Percentiles rank a stretch among this genome's conserved stretches.
These are phyloP conservation scores for Neostethus bicornis DNA, from an alignment of 2,797 vertebrate genomes.

Conservation along the genomic window DNA sequence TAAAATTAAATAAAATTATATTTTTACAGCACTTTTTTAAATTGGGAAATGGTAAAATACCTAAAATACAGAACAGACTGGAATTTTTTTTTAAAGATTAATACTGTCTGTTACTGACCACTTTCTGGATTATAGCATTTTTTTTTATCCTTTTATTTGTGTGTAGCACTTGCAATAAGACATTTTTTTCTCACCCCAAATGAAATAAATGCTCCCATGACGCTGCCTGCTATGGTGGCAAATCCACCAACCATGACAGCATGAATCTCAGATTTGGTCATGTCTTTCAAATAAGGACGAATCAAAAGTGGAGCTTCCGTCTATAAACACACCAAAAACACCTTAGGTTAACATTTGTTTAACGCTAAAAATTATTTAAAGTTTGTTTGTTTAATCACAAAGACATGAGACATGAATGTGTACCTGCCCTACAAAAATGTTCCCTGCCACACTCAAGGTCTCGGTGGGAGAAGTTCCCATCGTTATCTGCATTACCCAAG, in stretches of 20 bases:
- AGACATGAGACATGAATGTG: slow-evolving; percentile 8
- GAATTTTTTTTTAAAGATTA: no score
- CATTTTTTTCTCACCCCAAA: slow-evolving; percentile 85
- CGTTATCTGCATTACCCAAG: slow-evolving; percentile 93
- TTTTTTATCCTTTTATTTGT: background rate
- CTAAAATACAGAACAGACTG: no score
- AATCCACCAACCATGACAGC: slow-evolving; percentile 94
- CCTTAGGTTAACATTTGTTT: background rate
- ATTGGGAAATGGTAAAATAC: no score
- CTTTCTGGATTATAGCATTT: background rate
- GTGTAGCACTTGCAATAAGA: slow-evolving; percentile 3
- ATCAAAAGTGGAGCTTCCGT: slow-evolving; percentile 92
- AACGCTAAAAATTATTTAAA: background rate
- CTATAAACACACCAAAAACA: slow-evolving; percentile 63
- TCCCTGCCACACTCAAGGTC: slow-evolving; percentile 94
- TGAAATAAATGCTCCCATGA: slow-evolving; percentile 95
- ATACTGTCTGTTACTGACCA: no score
- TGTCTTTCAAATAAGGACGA: slow-evolving; percentile 89
- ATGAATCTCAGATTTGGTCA: slow-evolving; percentile 95
- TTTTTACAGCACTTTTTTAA: no score
- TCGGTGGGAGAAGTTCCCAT: slow-evolving; percentile 92
- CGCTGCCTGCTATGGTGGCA: slow-evolving; percentile 93
- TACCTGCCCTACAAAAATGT: slow-evolving; percentile 98
- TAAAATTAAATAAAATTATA: no score
- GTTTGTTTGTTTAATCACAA: background rate